Evolutionary conservation across 2,113 vertebrate species (phyloP).

Genomic region (Colaptes auratus): DNA sequence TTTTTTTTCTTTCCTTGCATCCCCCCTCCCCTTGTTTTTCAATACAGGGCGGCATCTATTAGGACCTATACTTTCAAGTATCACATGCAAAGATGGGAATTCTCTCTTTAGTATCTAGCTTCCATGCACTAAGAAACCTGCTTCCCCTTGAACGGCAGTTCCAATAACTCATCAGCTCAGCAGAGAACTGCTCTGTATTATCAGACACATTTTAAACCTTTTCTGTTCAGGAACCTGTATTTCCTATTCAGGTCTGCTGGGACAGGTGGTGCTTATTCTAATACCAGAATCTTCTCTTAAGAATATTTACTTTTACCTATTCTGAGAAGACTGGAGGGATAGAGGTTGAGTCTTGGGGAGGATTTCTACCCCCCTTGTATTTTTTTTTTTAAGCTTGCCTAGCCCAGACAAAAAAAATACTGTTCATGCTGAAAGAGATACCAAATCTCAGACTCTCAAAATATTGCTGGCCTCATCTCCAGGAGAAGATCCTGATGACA

Average conservation of each 20-base stretch:
- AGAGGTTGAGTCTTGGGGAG: background rate
- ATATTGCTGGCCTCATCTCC: background rate
- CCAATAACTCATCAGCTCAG: background rate
- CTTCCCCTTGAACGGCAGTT: background rate
- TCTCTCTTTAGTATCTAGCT: background rate
- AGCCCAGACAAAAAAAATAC: background rate
- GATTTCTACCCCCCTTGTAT: too few species aligned
- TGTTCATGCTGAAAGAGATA: background rate
- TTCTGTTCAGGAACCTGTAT: background rate
- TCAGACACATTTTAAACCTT: background rate
- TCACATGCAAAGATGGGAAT: background rate
- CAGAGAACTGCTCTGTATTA: background rate
- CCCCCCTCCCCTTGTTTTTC: background rate
- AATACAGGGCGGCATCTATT: background rate
- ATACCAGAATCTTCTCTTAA: background rate
- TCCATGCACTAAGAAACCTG: background rate
- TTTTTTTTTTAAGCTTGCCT: background rate
- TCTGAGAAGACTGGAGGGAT: background rate
- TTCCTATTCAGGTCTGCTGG: background rate
- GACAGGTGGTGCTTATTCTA: background rate
- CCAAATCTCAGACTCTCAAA: background rate
- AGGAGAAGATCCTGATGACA: background rate
- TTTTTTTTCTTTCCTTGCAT: background rate
- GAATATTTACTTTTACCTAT: background rate
- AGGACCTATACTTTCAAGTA: background rate